Evolutionary conservation across 2,888 invertebrate species (phyloP), one percentile per base, ranked within the genome.

Genomic region (Ametastegia equiseti): DNA sequence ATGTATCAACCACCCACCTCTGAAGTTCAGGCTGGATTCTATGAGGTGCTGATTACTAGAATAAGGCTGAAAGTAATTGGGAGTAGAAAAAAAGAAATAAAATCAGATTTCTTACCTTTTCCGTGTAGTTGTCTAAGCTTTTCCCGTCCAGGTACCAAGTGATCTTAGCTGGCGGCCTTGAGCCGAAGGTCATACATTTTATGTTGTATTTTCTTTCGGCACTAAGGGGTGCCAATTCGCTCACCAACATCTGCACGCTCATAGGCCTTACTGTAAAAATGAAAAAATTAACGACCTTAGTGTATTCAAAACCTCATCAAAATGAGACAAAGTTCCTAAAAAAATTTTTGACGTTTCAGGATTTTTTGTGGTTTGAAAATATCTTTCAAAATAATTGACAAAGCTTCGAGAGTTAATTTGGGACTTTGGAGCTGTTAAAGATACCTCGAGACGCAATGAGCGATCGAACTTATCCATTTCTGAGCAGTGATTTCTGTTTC

Each of bases 71-170:
- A 15, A n/a, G 50, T 1, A 7, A 23, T 50, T 0, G 2, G 27
- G 30, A 27, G 7, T 63, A 13, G 47, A 13, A 9, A n/a, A 1
- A 30, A 23, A 36, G 27, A 36, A 36, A 23, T 5, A 11, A 7
- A 19, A 39, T 23, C 13, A 15, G 6, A 45, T 11, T 71, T 86
- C 90, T 91, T 89, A 94, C 94, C 92, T 91, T 92, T 87, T 94
- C 92, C 1, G 93, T 92, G 84, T 92, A 92, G 84, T 93, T 93
- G 63, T 93, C 93, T 84, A 97, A 92, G 85, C 94, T 94, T 83
- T 94, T 94, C 69, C 94, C 95, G 87, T 96, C 96, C 92, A 97
- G 94, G 94, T 95, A 97, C 98, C 98, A 98, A 0, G 96, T 95
- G 83, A 98, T 95, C 88, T 95, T 94, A 0, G 97, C 97, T 0